Percentiles rank a stretch among this genome's conserved stretches.
Conservation (phyloP, 2,797 vertebrate genomes). For the Myiotriccus ornatus region DNA sequence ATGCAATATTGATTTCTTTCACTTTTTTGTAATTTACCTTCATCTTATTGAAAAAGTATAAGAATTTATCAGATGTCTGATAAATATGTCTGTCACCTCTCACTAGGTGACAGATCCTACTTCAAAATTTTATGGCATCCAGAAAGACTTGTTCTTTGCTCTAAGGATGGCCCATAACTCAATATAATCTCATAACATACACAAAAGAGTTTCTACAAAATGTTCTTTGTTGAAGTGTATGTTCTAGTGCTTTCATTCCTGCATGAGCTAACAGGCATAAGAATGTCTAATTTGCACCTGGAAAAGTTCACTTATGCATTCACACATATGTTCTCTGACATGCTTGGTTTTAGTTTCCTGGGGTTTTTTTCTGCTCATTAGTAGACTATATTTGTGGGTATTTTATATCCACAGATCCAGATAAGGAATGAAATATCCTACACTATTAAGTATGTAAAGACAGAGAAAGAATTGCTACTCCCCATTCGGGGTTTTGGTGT, state of each 20-base stretch:
- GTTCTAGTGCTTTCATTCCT: not conserved
- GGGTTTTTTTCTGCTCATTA: not conserved
- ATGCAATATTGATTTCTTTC: not conserved
- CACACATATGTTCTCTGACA: rapidly evolving
- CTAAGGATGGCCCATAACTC: not conserved
- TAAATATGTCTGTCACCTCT: not conserved
- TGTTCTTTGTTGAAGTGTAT: not conserved
- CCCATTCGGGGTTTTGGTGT: not conserved
- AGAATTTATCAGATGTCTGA: not conserved
- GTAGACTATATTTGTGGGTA: not conserved
- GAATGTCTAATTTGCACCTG: not conserved
- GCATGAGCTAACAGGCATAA: not conserved
- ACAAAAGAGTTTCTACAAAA: not conserved
- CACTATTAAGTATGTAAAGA: not conserved
- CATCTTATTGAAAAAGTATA: not conserved
- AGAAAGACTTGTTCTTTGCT: not conserved
- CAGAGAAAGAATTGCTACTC: not conserved
- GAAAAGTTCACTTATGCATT: not conserved
- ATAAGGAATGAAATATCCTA: not conserved
- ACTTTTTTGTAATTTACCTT: not conserved
- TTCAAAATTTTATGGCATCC: not conserved
- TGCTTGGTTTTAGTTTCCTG: rapidly evolving
- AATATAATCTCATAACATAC: not conserved
- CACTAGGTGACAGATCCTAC: not conserved
- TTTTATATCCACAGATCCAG: not conserved